Percentiles rank a stretch among this genome's conserved stretches.
Evolutionary conservation across 2,797 vertebrate species (phyloP).

Genomic region (Notolepis coatsorum): DNA sequence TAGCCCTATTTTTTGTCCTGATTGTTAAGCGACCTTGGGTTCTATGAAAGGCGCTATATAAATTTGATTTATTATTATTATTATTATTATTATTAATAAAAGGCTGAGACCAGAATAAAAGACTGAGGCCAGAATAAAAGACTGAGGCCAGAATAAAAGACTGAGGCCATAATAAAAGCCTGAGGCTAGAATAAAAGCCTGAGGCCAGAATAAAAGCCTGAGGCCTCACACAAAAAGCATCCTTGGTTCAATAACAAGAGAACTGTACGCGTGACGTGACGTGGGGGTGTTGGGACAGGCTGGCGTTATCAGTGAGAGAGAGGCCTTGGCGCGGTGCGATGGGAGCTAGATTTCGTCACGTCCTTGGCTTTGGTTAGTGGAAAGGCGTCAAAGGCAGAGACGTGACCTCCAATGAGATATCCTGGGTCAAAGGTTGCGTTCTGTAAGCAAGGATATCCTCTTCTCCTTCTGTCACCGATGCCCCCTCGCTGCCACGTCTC

Average conservation of each 20-base stretch:
- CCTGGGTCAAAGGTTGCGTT: slow-evolving; percentile 64
- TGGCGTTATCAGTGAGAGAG: background rate
- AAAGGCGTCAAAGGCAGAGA: slow-evolving; percentile 10
- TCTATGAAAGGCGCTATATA: no score
- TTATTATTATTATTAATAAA: no score
- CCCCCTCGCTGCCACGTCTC: no score
- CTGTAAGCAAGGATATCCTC: slow-evolving; percentile 76
- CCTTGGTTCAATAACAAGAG: slow-evolving; percentile 17
- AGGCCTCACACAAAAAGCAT: slow-evolving; percentile 24
- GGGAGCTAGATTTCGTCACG: slow-evolving; percentile 32
- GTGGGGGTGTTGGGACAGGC: no score
- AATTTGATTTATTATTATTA: no score
- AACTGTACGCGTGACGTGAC: no score
- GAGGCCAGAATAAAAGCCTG: slow-evolving; percentile 16
- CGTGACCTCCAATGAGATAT: slow-evolving; percentile 72
- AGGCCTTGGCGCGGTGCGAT: slow-evolving; percentile 27
- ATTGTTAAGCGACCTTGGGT: no score
- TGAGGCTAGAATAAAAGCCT: slow-evolving; percentile 47
- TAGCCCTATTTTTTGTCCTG: no score
- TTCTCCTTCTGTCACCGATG: slow-evolving; percentile 23
- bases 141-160: slow-evolving; percentile 20
- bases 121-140: slow-evolving; percentile 42
- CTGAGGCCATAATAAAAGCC: no score
- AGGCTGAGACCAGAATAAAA: slow-evolving; percentile 17
- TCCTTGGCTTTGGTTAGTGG: slow-evolving; percentile 45